These are phyloP conservation scores for Coenonympha glycerion DNA, from an alignment of 2,888 invertebrate species.

Conservation along the genomic window DNA sequence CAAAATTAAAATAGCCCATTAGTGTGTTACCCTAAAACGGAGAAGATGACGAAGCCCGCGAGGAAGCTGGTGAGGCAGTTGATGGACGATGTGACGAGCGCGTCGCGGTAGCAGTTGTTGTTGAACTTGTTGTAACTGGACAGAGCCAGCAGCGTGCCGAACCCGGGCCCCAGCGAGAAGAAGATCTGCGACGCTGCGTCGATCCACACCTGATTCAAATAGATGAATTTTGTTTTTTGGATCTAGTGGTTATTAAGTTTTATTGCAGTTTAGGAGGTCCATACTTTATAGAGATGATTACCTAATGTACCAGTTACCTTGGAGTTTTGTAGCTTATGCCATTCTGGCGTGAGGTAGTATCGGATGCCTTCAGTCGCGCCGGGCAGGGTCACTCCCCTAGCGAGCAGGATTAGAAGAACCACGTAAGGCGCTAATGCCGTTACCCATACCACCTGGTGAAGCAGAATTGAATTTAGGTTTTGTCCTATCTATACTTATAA, in stretches of 20 bases:
- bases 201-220: slow-evolving; percentile 84
- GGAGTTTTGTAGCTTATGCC: slow-evolving; percentile 86
- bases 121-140: slow-evolving; percentile 96
- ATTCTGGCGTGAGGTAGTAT: slow-evolving; percentile 92
- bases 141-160: slow-evolving; percentile 90
- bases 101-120: slow-evolving; percentile 93
- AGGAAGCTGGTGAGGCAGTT: slow-evolving; percentile 95
- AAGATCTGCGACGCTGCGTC: slow-evolving; percentile 96
- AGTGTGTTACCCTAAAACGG: slow-evolving; percentile 88
- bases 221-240: no score
- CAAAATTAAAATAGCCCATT: no score
- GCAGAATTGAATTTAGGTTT: neutral
- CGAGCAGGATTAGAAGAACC: slow-evolving; percentile 88
- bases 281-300: neutral
- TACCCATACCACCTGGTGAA: slow-evolving; percentile 90
- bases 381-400: slow-evolving; percentile 88
- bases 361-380: slow-evolving; percentile 90
- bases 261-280: no score
- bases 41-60: slow-evolving; percentile 95
- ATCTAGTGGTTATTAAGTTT: no score
- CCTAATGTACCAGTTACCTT: slow-evolving; percentile 71
- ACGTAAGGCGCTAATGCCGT: slow-evolving; percentile 95
- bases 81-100: slow-evolving; percentile 90
- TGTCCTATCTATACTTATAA: no score
- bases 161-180: slow-evolving; percentile 94